Percentiles rank a stretch among this genome's conserved stretches.
phyloP scores from a whole-genome alignment of 1,140 invertebrate genomes.

The Muscidifurax raptorellus region DNA sequence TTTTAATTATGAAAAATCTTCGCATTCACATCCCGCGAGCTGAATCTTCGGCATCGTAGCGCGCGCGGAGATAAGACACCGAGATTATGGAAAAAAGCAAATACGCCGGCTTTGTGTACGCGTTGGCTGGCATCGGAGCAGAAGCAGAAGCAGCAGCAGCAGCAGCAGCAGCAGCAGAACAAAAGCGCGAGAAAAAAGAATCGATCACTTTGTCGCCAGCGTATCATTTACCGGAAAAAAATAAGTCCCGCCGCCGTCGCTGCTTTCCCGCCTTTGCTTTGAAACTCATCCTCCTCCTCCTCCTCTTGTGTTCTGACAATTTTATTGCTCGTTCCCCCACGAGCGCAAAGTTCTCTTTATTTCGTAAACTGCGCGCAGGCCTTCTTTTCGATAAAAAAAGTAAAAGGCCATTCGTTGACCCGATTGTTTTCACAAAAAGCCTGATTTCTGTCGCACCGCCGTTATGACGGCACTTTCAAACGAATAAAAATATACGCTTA shows the following conservation, averaged over 20 bases:
- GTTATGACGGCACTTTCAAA: too few species aligned
- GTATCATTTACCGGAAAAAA: slow-evolving; percentile 25
- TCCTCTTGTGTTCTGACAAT: not conserved
- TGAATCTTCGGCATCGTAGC: too few species aligned
- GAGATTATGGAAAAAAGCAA: not conserved
- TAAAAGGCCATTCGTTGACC: not conserved
- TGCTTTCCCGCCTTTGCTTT: slow-evolving; percentile 7
- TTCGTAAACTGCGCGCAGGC: not conserved
- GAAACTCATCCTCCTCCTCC: not conserved
- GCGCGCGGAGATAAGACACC: too few species aligned
- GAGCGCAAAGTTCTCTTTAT: too few species aligned
- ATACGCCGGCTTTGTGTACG: not conserved
- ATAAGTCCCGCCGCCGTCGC: not conserved
- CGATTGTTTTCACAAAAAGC: too few species aligned
- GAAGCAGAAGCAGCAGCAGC: too few species aligned
- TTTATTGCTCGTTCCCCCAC: not conserved
- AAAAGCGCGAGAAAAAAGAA: slow-evolving; percentile 8
- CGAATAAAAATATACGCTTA: too few species aligned
- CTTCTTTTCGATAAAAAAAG: not conserved
- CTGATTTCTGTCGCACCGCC: too few species aligned
- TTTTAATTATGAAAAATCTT: too few species aligned
- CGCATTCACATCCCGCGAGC: too few species aligned
- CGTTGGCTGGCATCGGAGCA: too few species aligned
- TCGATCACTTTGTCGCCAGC: not conserved
- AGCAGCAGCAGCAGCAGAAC: too few species aligned